Conservation (phyloP, 2,113 vertebrate species). For the Hemiprocne comata region DNA sequence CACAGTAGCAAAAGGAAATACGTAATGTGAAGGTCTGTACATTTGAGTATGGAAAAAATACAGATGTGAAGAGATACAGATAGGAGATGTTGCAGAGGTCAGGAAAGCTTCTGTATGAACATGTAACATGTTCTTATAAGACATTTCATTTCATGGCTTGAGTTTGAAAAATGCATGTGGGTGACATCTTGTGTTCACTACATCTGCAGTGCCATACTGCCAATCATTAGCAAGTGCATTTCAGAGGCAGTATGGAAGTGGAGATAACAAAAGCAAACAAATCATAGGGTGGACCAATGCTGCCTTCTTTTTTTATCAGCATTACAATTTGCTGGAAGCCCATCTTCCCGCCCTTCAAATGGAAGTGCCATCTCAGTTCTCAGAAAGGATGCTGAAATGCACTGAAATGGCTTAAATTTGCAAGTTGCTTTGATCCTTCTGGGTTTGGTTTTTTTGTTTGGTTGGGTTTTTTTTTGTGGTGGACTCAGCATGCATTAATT, state of each 20-base stretch:
- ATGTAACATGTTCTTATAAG: fast-evolving
- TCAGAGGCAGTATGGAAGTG: not conserved
- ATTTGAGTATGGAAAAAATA: not conserved
- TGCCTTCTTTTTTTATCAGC: not conserved
- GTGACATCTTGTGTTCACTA: conserved; percentile 24
- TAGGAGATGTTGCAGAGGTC: not conserved
- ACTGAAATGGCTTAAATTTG: not conserved
- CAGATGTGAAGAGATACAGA: not conserved
- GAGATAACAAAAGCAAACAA: not conserved
- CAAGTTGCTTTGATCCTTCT: not conserved
- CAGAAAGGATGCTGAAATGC: not conserved
- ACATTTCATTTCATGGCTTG: not conserved
- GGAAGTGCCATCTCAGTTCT: not conserved
- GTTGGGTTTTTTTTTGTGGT: not conserved
- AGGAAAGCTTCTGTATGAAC: not conserved
- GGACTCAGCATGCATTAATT: not conserved
- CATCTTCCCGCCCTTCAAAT: not conserved
- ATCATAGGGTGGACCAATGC: not conserved
- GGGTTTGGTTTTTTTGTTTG: too few relatives aligned
- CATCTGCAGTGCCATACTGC: not conserved
- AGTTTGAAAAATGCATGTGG: not conserved
- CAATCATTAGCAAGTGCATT: not conserved
- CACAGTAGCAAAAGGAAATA: not conserved
- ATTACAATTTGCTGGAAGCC: not conserved
- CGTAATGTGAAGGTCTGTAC: not conserved